Base-by-base conservation (phyloP, 2,113 vertebrate species). In the Suncus etruscus region DNA sequence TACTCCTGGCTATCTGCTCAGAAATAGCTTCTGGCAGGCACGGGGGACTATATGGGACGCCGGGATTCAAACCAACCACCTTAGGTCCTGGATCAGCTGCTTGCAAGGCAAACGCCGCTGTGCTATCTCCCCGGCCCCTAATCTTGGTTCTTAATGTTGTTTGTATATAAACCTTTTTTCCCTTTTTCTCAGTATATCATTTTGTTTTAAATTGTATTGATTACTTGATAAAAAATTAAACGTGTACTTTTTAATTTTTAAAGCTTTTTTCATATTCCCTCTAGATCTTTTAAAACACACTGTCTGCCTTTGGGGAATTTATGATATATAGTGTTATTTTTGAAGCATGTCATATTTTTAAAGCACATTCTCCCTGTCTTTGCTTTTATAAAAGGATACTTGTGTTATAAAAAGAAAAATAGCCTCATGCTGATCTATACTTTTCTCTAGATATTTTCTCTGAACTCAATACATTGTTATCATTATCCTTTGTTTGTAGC, bases 401-500 rank as follows among this genome's bases (percentile, higher is more conserved):
- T 73, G 69, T 61, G 31, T 51, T 86, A 66, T 89, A 65, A 15
- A 54, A 20, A 4, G 22, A 61, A 61, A 79, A 85, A 94, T 6
- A 81, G 66, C 4, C 11, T 47, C 16, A n/a, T 82, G 31, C 2
- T 61, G 58, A 78, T 84, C 47, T 66, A 18, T 29, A 29, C 10
- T 31, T 87, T 80, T 81, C 54, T 91, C 29, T 51, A 83, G 86
- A 74, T n/a, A 69, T 87, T 84, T 89, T 89, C 22, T 89, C 66
- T 80, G 29, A 94, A 20, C 70, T 85, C 75, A 79, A 10, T 87
- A 63, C 1, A 11, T 80, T 82, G 68, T 65, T 79, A 89, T 90
- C 69, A 78, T 80, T 87, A 79, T 92, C 47, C 66, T 94, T 91
- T 87, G 69, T 96, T 91, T 89, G 29, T 72, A 87, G 74, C 74